These are phyloP conservation scores for Busseola fusca DNA, from an alignment of 2,888 invertebrate genomes.

Conservation along the genomic window DNA sequence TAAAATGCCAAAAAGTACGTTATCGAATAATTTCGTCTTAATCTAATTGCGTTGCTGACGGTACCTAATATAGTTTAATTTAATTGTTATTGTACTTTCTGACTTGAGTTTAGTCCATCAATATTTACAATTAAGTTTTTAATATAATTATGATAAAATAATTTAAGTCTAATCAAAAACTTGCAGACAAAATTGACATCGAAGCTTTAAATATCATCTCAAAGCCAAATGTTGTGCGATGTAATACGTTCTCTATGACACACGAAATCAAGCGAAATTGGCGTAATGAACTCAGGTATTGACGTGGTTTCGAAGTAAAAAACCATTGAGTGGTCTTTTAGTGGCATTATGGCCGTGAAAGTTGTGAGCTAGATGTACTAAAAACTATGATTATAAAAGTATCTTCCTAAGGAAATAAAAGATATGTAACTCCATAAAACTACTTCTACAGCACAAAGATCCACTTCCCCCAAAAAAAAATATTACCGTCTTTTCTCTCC, in stretches of 20 bases:
- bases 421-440: neutral
- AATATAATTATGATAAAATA: neutral
- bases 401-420: neutral
- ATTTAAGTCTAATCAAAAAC: neutral
- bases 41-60: no score
- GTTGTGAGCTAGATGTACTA: neutral
- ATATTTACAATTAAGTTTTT: neutral
- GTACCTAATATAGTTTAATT: conserved; percentile 11
- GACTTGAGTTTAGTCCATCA: neutral
- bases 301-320: neutral
- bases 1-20: no score
- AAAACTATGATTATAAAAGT: neutral
- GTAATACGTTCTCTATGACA: neutral
- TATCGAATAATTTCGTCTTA: no score
- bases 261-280: no score
- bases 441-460: neutral
- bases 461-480: conserved; percentile 15
- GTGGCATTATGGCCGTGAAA: neutral
- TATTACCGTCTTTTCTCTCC: conserved; percentile 29
- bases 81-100: conserved; percentile 12
- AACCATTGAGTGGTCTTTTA: neutral
- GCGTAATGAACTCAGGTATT: neutral
- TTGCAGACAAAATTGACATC: neutral
- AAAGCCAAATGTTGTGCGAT: neutral
- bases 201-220: neutral